These are phyloP conservation scores for Pantherophis guttatus DNA, from an alignment of 2,113 vertebrate genomes.

Conservation along the genomic window DNA sequence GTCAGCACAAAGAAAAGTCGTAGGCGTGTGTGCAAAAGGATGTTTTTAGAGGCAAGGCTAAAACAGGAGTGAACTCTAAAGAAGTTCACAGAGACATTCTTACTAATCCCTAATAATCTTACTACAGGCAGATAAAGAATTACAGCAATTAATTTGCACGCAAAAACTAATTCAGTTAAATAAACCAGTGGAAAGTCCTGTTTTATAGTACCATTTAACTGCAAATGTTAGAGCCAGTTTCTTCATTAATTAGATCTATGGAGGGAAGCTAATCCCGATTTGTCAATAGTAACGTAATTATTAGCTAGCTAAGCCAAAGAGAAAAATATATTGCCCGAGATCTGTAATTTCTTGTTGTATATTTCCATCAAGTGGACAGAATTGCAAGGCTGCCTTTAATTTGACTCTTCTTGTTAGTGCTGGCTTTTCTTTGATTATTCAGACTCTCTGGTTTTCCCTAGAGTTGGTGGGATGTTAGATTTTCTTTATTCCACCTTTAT, in stretches of 20 bases:
- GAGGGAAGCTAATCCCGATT: constrained; percentile 8
- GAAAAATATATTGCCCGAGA: background rate
- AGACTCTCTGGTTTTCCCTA: background rate
- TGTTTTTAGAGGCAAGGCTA: background rate
- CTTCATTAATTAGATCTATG: constrained; percentile 12
- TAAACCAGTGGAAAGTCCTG: background rate
- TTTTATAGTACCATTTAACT: background rate
- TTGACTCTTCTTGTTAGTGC: background rate
- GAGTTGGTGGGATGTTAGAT: background rate
- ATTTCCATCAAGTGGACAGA: background rate
- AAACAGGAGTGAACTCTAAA: background rate
- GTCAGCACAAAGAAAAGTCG: background rate
- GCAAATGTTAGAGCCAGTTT: constrained; percentile 4
- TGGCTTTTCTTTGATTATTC: background rate
- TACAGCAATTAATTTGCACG: constrained; percentile 16
- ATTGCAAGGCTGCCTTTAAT: background rate
- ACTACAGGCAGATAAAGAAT: constrained; percentile 10
- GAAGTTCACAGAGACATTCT: background rate
- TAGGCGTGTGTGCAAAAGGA: background rate
- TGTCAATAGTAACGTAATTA: constrained; percentile 13
- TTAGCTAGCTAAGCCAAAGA: background rate
- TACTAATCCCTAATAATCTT: constrained; percentile 1
- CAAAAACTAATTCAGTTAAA: constrained; percentile 15
- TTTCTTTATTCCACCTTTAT: background rate
- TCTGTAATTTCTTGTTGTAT: background rate